Evolutionary conservation across 1,140 invertebrate species (phyloP), one percentile per base, ranked within the genome.

Genomic region (Pachypeltis micranthus): DNA sequence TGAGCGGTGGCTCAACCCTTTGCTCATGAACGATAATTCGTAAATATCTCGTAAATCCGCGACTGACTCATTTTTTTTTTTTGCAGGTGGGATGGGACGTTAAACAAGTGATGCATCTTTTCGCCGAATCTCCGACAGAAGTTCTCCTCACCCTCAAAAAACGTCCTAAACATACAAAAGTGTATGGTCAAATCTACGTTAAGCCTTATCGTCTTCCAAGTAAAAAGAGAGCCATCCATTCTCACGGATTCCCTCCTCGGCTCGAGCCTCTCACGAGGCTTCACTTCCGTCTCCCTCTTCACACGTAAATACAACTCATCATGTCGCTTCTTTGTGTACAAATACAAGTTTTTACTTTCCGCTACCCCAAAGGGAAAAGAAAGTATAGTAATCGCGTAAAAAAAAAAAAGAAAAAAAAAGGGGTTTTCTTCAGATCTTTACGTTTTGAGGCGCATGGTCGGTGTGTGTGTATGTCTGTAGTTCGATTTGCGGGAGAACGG

Each of bases 111-210:
- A 79, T 90, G 51, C 77, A 82, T 63, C 76, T 88, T 23, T 81
- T 92, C 69, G 82, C 84, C 67, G 88, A 91, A 69, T 86, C 85
- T 64, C 82, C 86, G 2, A 84, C 86, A 19, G 89, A 93, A 73
- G 83, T 92, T 63, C 79, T 89, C 26, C 74, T 93, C 27, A 90
- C 90, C 0, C 72, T 93, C 12, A 93, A 93, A 74, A 90, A 91
- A 72, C 76, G 88, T 4, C 91, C 91, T 0, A 79, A 84, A 47
- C 90, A 92, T 69, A 86, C 85, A 1, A 90, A 87, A 75, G 85
- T 88, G 56, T 88, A 87, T 69, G 87, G 87, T 1, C 87, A 89
- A 69, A 86, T 90, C 70, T 88, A 88, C 67, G 86, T 88, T 74
- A 86, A 87, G 71, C 86, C 86, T 0, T 87, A 87, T 70, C 76